phyloP scores from a whole-genome alignment of 2,888 invertebrate genomes.

The Drosophila aldrichi region DNA sequence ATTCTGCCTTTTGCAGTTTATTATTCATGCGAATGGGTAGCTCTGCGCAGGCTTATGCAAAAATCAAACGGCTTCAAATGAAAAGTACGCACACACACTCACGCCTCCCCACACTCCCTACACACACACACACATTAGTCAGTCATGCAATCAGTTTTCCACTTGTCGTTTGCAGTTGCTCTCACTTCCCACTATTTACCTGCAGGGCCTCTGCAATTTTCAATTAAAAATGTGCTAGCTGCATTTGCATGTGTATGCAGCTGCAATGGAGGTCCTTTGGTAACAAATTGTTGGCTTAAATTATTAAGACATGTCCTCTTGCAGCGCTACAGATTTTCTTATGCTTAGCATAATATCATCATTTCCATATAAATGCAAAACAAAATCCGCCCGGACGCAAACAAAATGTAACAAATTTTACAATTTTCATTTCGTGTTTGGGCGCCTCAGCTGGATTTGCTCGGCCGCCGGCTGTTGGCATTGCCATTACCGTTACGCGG shows the following conservation, averaged over 20 bases:
- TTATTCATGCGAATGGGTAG: constrained; percentile 52
- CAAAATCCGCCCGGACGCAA: constrained; percentile 36
- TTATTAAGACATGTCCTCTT: constrained; percentile 24
- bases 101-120: background rate
- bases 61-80: constrained; percentile 66
- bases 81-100: constrained; percentile 20
- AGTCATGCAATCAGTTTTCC: constrained; percentile 53
- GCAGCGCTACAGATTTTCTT: constrained; percentile 11
- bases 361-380: constrained; percentile 56
- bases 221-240: constrained; percentile 59
- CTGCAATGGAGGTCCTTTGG: constrained; percentile 6
- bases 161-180: constrained; percentile 60
- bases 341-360: constrained; percentile 56
- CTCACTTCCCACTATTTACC: constrained; percentile 53
- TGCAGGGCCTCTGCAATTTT: constrained; percentile 65
- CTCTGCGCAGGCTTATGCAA: constrained; percentile 61
- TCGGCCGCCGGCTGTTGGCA: constrained; percentile 69
- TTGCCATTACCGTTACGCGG: constrained; percentile 68
- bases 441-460: constrained; percentile 45
- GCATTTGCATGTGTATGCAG: constrained; percentile 39
- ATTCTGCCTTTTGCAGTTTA: constrained; percentile 45
- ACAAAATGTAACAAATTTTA: constrained; percentile 73
- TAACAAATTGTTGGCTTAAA: constrained; percentile 30
- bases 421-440: constrained; percentile 66
- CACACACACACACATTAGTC: constrained; percentile 31